Evolutionary conservation across 1,140 invertebrate species (phyloP), one percentile per base, ranked within the genome.

Genomic region (Antheraea pernyi): DNA sequence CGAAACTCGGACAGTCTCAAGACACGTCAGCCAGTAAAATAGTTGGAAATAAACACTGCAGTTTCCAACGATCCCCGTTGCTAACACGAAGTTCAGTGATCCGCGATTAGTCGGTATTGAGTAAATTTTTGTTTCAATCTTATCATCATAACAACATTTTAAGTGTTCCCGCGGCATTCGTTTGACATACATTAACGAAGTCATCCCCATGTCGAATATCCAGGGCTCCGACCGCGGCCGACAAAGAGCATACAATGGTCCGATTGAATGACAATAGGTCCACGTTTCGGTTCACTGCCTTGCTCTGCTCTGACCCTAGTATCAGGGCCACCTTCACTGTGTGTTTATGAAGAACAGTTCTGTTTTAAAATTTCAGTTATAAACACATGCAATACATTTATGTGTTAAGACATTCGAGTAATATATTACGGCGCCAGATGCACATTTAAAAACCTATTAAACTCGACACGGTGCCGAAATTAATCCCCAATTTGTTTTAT

Each of bases 261-360:
- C 80, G 84, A 87, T 89, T 87, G 85, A 85, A 87, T 89, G 80
- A 89, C 86, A 89, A 89, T 87, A 80, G 78, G 78, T 73, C 71
- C 75, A 39, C 65, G 79, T 68, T 74, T 80, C 77, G 85, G 80
- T 83, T 81, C 81, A 82, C 73, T 78, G 82, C 72, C 73, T 59
- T 71, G 70, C 74, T 76, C 71, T 19, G 22, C 67, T 72, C 39
- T 60, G 67, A 75, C 67, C 73, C 73, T 75, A 69, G 73, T 74
- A 75, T 1, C 58, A 46, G 64, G 37, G 39, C 19, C 18, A 46
- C 39, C 64, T 30, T 13, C 30, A n/a, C 10, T 13, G 13, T 42
- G 6, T 16, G 16, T 53, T 53, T 16, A 53, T n/a, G 46, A 53
- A 53, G 16, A 53, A 53, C 46, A 53, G 16, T 3, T 42, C 39